phyloP scores from a whole-genome alignment of 2,888 invertebrate species.

The Luperina testacea region DNA sequence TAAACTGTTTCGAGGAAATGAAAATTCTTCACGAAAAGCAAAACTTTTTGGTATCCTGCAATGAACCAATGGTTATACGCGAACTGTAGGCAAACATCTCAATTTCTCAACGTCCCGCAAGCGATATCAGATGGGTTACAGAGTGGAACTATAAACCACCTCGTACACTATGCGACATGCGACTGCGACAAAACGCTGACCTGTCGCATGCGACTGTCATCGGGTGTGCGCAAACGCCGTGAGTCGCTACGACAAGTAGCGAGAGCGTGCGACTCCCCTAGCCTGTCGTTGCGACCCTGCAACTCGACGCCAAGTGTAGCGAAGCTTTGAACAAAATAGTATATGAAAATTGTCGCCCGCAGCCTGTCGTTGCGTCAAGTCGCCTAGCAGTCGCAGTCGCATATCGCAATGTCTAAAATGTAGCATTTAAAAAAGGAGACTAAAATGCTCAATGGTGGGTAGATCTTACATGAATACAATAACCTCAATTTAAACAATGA shows the following conservation, averaged over 20 bases:
- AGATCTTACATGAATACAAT: slow-evolving; percentile 1
- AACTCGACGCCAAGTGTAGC: no score
- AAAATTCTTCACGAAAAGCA: slow-evolving; percentile 8
- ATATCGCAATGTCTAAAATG: not conserved
- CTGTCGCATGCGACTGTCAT: not conserved
- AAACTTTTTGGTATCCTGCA: not conserved
- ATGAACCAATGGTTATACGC: not conserved
- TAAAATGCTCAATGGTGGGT: not conserved
- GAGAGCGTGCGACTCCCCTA: not conserved
- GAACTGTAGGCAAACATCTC: not conserved
- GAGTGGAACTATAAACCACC: not conserved
- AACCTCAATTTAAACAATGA: slow-evolving; percentile 5
- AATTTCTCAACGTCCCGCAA: not conserved
- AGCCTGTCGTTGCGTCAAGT: not conserved
- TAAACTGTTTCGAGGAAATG: not conserved
- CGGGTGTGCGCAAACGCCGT: not conserved
- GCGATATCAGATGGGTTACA: not conserved
- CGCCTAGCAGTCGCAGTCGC: not conserved
- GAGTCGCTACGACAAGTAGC: not conserved
- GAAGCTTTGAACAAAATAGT: not conserved
- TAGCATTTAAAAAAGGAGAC: not conserved
- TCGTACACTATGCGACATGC: not conserved
- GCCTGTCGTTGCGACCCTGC: no score
- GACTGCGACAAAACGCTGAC: not conserved
- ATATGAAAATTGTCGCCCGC: not conserved